A percentile compares a stretch with the other conserved stretches of the same genome.
Evolutionary conservation across 2,797 vertebrate genomes (phyloP).

Genomic region (Micrastur ruficollis): DNA sequence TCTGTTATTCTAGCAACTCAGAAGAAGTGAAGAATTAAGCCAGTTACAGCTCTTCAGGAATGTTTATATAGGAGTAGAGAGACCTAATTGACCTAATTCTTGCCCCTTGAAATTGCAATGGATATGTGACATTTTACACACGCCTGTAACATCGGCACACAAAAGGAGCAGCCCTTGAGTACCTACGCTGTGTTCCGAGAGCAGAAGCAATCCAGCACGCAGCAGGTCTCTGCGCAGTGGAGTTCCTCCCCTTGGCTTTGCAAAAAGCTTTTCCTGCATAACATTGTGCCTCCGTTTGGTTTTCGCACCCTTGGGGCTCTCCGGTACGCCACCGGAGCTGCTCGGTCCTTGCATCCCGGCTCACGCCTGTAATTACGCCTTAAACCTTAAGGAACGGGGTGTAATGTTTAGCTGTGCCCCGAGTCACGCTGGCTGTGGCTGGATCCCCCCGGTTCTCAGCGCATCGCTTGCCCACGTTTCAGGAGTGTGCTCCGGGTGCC

Average conservation of each 20-base stretch:
- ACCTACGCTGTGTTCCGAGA: neutral
- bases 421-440: neutral
- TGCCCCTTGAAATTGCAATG: neutral
- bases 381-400: neutral
- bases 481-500: neutral
- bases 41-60: neutral
- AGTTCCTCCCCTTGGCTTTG: neutral
- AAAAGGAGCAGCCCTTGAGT: neutral
- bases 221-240: neutral
- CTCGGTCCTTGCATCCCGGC: neutral
- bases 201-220: neutral
- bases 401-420: neutral
- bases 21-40: neutral
- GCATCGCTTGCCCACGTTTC: fast-evolving
- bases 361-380: fast-evolving
- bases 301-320: neutral
- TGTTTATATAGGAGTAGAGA: neutral
- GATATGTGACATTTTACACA: neutral
- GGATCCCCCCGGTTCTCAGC: neutral
- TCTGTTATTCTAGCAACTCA: neutral
- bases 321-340: fast-evolving
- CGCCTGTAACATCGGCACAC: fast-evolving
- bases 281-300: neutral
- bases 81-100: neutral
- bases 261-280: neutral